Conservation (phyloP, 1,140 invertebrate species). For the Drosophila azteca region DNA sequence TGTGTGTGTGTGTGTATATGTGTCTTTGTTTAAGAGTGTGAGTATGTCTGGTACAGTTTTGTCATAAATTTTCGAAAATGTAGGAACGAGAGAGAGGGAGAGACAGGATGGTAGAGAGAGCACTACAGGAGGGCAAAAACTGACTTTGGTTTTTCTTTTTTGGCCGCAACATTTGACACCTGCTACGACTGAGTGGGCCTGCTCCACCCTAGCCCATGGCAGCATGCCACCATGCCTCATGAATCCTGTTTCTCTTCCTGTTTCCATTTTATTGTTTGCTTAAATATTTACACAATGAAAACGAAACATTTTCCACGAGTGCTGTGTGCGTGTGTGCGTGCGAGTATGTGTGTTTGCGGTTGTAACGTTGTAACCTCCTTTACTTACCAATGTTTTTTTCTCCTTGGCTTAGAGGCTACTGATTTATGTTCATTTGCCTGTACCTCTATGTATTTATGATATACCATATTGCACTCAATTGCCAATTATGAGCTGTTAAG, state of each 20-base stretch:
- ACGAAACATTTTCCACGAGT: conserved; percentile 63
- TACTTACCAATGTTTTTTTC: conserved; percentile 36
- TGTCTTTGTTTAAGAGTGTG: conserved; percentile 18
- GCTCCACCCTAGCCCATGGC: background rate
- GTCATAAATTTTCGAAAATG: conserved; percentile 62
- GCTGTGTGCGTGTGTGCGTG: background rate
- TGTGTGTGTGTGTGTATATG: conserved; percentile 1
- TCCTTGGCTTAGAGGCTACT: conserved; percentile 55
- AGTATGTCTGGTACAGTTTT: conserved; percentile 50
- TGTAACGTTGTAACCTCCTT: conserved; percentile 15
- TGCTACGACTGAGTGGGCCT: conserved; percentile 58
- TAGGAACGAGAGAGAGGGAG: background rate
- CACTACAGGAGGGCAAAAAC: conserved; percentile 21
- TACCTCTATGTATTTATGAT: conserved; percentile 49
- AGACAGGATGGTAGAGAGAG: background rate
- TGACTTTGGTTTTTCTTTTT: conserved; percentile 61
- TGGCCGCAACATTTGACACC: conserved; percentile 77
- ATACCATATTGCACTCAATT: conserved; percentile 72
- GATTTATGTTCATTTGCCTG: conserved; percentile 63
- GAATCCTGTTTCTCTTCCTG: conserved; percentile 2
- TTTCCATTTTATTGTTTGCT: conserved; percentile 77
- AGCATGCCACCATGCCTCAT: no score
- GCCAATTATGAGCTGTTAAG: conserved; percentile 78
- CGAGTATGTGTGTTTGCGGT: conserved; percentile 32
- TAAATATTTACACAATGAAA: conserved; percentile 81